Base-by-base conservation (phyloP, 2,113 vertebrate species). In the Daubentonia madagascariensis region DNA sequence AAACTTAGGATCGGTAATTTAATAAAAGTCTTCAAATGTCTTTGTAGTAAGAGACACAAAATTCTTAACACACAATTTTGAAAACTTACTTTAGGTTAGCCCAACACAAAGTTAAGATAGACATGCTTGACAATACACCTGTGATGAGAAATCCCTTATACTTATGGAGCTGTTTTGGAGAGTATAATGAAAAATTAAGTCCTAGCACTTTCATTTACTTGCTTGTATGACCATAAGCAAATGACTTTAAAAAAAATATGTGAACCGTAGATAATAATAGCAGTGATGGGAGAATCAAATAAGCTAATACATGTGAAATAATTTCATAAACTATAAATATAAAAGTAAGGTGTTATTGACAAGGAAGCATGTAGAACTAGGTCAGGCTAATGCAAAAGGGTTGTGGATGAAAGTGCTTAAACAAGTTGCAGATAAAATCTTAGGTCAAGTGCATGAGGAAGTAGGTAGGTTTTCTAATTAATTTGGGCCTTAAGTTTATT, bases 401-500 rank as follows among this genome's bases (percentile, higher is more conserved):
- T 67, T 76, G 59, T 5, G 2, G 52, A 8, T 30, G 20, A 86
- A 57, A 6, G 4, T 75, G 22, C 45, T 86, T 68, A 72, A 73
- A 73, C 17, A 75, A 85, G 68, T 23, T 73, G 16, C 75, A 86
- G 70, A 35, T 32, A 48, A 97, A 72, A 43, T 67, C 75, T 30
- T 37, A 79, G 83, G 50, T 79, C n/a, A 85, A 92, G 16, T 54
- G 6, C 35, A 40, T n/a, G 40, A 93, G 67, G 35, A 83, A 94
- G 67, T 28, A 79, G 11, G 13, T 59, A 57, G 54, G 43, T 18
- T 91, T 93, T 73, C 72, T 76, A 95, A 70, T 94, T 95, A 96
- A 97, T 90, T 52, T 63, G 40, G 37, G 32, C n/a, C 48, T 95
- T 91, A 63, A 59, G 37, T 91, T 84, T 76, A 91, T 61, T 61